phyloP scores from a whole-genome alignment of 2,888 invertebrate species.

The Lasioglossum marginatum region DNA sequence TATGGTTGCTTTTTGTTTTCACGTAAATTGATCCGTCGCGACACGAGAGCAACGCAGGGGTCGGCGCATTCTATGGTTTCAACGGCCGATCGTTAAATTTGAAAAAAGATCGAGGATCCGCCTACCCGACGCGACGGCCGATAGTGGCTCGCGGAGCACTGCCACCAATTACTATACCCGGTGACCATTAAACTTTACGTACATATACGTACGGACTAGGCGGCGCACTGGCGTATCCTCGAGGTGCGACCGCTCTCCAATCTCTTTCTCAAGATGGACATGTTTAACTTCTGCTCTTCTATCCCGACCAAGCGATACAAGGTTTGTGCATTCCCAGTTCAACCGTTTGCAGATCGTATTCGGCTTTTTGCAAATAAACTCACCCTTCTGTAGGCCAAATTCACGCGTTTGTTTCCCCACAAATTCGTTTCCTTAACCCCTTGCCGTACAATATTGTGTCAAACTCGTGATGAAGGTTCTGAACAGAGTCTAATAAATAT shows the following conservation, averaged over 20 bases:
- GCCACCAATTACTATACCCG: conserved; percentile 68
- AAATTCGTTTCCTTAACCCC: no score
- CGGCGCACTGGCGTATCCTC: conserved; percentile 52
- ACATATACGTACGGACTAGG: conserved; percentile 53
- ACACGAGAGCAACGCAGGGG: conserved; percentile 32
- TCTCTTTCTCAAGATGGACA: neutral
- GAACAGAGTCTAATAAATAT: no score
- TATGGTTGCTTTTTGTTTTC: conserved; percentile 19
- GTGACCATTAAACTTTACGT: conserved; percentile 64
- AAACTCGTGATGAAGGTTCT: no score
- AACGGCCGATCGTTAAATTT: conserved; percentile 69
- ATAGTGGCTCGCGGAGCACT: conserved; percentile 58
- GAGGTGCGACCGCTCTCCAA: neutral
- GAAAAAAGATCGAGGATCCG: conserved; percentile 64
- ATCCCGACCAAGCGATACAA: neutral
- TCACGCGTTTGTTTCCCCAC: neutral
- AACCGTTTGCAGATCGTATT: neutral
- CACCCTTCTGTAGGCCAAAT: neutral
- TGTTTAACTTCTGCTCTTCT: neutral
- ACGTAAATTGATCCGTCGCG: conserved; percentile 9
- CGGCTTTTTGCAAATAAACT: neutral
- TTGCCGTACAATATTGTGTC: no score
- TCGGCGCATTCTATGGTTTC: conserved; percentile 62
- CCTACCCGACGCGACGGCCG: conserved; percentile 57
- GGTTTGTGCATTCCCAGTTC: neutral